Evolutionary conservation across 2,888 invertebrate species (phyloP).

Genomic region (Philaethria dido): DNA sequence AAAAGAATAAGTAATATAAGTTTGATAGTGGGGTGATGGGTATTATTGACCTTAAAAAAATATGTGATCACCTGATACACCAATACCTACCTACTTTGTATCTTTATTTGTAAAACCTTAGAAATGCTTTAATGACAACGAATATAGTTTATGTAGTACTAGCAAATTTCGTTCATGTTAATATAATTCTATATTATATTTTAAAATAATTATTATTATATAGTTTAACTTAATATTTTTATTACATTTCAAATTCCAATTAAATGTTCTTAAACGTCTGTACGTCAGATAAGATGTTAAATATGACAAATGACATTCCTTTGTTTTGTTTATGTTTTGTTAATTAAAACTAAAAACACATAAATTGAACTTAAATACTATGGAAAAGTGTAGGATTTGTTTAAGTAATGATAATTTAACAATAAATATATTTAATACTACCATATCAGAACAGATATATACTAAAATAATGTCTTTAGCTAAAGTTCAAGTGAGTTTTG

Average conservation of each 20-base stretch:
- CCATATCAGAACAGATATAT: conserved; percentile 55
- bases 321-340: conserved; percentile 18
- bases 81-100: no score
- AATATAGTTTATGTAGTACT: background rate
- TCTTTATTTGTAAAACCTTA: no score
- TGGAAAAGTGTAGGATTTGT: conserved; percentile 63
- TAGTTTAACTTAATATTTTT: no score
- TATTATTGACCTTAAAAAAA: conserved; percentile 20
- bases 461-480: conserved; percentile 64
- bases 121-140: background rate
- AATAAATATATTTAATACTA: conserved; percentile 57
- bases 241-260: background rate
- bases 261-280: background rate
- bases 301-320: conserved; percentile 13
- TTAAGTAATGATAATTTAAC: conserved; percentile 51
- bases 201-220: no score
- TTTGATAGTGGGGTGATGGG: background rate
- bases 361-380: conserved; percentile 16
- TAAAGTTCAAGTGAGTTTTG: conserved; percentile 61
- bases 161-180: background rate
- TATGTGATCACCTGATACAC: background rate
- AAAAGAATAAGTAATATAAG: background rate
- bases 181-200: background rate
- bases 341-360: background rate
- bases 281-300: background rate